Conservation (phyloP, 1,140 invertebrate species). For the Venustaconcha ellipsiformis region DNA sequence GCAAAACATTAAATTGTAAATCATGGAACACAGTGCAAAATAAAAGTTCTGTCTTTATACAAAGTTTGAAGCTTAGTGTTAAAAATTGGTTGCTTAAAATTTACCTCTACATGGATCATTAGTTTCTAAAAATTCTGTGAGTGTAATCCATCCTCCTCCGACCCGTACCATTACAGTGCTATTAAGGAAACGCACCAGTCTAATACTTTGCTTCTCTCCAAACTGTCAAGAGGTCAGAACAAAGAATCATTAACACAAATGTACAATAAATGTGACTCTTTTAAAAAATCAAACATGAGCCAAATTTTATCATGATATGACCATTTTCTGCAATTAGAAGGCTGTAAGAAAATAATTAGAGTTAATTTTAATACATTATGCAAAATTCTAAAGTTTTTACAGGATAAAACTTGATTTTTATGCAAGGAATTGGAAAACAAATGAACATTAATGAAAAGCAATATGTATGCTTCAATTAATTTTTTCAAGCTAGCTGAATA, state of each 20-base stretch:
- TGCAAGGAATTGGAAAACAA: too few relatives aligned
- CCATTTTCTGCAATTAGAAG: too few relatives aligned
- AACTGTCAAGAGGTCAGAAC: slow-evolving; percentile 77
- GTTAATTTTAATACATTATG: too few relatives aligned
- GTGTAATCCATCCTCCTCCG: slow-evolving; percentile 91
- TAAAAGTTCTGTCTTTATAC: background rate
- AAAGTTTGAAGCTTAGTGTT: background rate
- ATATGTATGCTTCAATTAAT: too few relatives aligned
- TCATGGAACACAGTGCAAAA: background rate
- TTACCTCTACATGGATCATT: slow-evolving; percentile 83
- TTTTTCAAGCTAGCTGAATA: too few relatives aligned
- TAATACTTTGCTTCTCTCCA: slow-evolving; percentile 96
- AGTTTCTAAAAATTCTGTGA: slow-evolving; percentile 90
- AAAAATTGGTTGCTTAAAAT: slow-evolving; percentile 8
- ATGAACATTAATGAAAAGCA: too few relatives aligned
- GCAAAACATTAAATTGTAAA: background rate
- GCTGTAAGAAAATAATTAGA: too few relatives aligned
- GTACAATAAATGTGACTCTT: background rate
- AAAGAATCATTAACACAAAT: background rate
- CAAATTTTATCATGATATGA: background rate
- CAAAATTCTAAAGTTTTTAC: too few relatives aligned
- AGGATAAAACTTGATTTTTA: too few relatives aligned
- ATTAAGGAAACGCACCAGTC: slow-evolving; percentile 83
- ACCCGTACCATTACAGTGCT: slow-evolving; percentile 90
- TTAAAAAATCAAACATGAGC: background rate